Percentiles rank a stretch among this genome's conserved stretches.
Conservation (phyloP, 2,797 vertebrate genomes). For the Anniella stebbinsi region DNA sequence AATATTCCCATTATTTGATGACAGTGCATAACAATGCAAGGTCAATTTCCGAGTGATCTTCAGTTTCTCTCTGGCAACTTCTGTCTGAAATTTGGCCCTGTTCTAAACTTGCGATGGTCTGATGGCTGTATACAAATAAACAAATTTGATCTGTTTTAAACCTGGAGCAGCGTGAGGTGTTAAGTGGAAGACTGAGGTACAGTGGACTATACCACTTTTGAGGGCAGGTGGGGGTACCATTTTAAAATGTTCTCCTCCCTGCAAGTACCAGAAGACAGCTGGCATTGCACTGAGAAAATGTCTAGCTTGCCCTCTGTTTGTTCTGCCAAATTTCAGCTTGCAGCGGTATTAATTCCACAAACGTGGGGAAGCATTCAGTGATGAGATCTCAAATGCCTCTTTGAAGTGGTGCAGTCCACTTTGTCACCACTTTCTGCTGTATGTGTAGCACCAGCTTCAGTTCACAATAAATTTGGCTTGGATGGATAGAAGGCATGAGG, state of each 20-base stretch:
- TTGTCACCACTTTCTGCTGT: neutral
- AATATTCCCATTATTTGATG: conserved; percentile 52
- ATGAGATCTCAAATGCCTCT: neutral
- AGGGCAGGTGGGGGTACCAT: neutral
- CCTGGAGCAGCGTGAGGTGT: neutral
- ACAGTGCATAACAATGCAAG: conserved; percentile 54
- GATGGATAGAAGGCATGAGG: neutral
- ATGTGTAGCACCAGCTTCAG: neutral
- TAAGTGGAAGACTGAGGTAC: neutral
- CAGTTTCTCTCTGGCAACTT: conserved; percentile 38
- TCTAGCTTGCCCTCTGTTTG: neutral
- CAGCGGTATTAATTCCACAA: no score
- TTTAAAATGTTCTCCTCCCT: neutral
- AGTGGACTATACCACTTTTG: no score
- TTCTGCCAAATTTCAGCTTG: no score
- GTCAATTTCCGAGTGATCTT: conserved; percentile 50
- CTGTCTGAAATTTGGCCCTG: neutral
- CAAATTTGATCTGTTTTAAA: neutral
- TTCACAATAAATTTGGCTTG: neutral
- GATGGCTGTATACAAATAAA: no score
- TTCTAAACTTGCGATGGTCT: neutral
- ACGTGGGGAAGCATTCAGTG: neutral
- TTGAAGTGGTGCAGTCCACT: neutral
- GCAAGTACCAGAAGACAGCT: neutral
- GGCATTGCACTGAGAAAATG: neutral